phyloP scores from a whole-genome alignment of 2,888 invertebrate species.

The Lithodes maja region DNA sequence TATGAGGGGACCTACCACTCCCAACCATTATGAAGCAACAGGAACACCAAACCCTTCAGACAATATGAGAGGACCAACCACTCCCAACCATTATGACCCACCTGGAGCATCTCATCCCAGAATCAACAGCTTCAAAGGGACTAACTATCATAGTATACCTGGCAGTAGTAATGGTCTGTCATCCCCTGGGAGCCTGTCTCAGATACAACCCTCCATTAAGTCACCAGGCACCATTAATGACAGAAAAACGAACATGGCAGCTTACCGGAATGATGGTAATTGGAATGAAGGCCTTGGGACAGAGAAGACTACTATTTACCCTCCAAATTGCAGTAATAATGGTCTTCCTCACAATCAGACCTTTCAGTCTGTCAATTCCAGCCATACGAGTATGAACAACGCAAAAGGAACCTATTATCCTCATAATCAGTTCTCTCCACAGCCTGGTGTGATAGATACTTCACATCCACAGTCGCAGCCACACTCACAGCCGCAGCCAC shows the following conservation, averaged over 20 bases:
- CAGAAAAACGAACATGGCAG: neutral
- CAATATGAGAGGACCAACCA: no score
- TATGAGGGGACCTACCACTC: no score
- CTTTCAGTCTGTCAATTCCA: neutral
- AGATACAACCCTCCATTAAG: neutral
- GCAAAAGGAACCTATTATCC: neutral
- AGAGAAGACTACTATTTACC: neutral
- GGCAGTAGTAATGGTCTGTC: neutral
- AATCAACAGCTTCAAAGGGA: neutral
- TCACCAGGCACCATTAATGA: neutral
- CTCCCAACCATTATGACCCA: no score
- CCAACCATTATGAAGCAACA: no score
- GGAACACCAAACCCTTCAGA: no score
- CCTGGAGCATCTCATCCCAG: no score
- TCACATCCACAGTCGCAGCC: neutral
- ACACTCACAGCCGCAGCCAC: no score
- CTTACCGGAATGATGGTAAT: neutral
- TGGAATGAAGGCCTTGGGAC: neutral
- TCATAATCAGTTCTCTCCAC: neutral
- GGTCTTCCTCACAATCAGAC: neutral
- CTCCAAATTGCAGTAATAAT: neutral
- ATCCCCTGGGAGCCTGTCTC: neutral
- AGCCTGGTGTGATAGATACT: neutral
- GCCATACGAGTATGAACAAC: neutral
- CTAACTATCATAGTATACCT: neutral